These are phyloP conservation scores for Lepidotrigona ventralis DNA, from an alignment of 1,140 invertebrate species.

Conservation along the genomic window DNA sequence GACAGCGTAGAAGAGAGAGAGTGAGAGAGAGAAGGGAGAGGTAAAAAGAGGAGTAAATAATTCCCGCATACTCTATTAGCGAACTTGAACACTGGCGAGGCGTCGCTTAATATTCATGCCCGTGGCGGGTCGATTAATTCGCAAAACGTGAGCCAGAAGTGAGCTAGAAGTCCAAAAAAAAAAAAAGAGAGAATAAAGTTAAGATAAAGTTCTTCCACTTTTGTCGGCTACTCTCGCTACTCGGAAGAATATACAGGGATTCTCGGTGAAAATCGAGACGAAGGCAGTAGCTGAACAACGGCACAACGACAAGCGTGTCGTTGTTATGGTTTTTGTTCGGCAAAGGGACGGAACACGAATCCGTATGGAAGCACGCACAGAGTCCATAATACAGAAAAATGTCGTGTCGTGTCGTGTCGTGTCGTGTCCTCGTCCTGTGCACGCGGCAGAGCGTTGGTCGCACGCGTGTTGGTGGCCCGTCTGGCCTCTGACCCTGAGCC, in stretches of 20 bases:
- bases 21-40: background rate
- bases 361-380: slow-evolving; percentile 11
- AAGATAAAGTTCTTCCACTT: too few relatives aligned
- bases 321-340: too few relatives aligned
- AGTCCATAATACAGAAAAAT: background rate
- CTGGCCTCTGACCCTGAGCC: slow-evolving; percentile 69
- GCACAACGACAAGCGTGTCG: too few relatives aligned
- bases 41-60: slow-evolving; percentile 14
- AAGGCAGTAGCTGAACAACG: background rate
- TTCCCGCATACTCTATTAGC: slow-evolving; percentile 26
- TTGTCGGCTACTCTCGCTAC: background rate
- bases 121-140: slow-evolving; percentile 20
- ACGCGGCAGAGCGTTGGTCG: background rate
- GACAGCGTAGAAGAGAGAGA: background rate
- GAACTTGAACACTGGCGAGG: background rate
- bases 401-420: background rate
- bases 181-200: background rate
- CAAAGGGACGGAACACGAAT: background rate
- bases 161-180: background rate
- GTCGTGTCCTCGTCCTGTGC: slow-evolving; percentile 29
- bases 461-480: slow-evolving; percentile 62
- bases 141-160: background rate
- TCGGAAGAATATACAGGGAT: background rate
- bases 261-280: slow-evolving; percentile 48
- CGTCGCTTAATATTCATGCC: slow-evolving; percentile 25